Evolutionary conservation across 2,888 invertebrate species (phyloP), one percentile per base, ranked within the genome.

Genomic region (Macrosoma leucophasiata): DNA sequence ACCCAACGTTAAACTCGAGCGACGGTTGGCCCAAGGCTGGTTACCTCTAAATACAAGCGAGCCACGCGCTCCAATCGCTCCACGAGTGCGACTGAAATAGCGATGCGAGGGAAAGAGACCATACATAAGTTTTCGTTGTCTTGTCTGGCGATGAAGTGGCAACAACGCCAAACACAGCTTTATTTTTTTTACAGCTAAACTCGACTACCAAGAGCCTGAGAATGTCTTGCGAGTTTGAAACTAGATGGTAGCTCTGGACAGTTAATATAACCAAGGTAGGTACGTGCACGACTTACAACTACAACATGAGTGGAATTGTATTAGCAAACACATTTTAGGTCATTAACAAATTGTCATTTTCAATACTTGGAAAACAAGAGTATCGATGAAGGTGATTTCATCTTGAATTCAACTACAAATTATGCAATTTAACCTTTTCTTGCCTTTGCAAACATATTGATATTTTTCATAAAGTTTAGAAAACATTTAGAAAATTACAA

Each of bases 21-120:
- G 64, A 71, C 78, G 69, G 76, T 74, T 70, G 58, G 65, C 66
- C 60, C 68, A 71, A 70, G 65, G 73, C 78, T 79, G 70, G 45
- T 34, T 33, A 39, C 34, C 39, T 27, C 41, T 41, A 41, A 47
- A 46, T 43, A 41, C 40, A 45, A 46, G 43, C 39, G 61, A 60
- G 61, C 42, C 33, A 55, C 52, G 48, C 61, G 27, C 27, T 23
- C 29, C 53, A 17, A 21, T 36, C 38, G 38, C 29, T 26, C 34
- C 14, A 30, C 26, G 13, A 7, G 67, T 48, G 55, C 17, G 61
- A 72, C 38, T n/a, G n/a, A 52, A 68, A 59, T 72, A 70, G 22
- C 33, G 27, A 23, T 14, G 15, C 9, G 30, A 36, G 20, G 27
- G 35, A 46, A 23, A 20, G 40, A 36, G 39, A 56, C 43, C 43